Percentiles rank a stretch among this genome's conserved stretches.
These are phyloP conservation scores for Orthonychiurus folsomi DNA, from an alignment of 2,888 invertebrate genomes.

Conservation along the genomic window DNA sequence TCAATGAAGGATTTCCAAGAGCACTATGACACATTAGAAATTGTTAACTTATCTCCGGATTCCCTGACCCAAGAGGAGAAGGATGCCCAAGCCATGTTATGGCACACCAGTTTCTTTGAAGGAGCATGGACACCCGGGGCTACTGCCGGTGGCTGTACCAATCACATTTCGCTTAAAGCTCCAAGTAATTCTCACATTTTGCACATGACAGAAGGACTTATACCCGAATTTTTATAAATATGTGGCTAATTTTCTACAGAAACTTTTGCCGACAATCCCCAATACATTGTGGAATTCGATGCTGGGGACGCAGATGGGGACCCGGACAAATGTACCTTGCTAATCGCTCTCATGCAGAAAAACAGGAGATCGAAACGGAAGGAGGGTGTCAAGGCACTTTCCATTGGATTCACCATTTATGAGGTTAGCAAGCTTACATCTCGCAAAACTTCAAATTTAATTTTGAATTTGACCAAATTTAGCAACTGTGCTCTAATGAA, in stretches of 20 bases:
- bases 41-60: conserved; percentile 53
- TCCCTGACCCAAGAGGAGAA: conserved; percentile 49
- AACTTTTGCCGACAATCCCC: conserved; percentile 87
- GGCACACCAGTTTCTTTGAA: conserved; percentile 88
- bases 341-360: conserved; percentile 93
- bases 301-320: conserved; percentile 79
- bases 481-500: too few relatives aligned
- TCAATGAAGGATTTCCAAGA: conserved; percentile 48
- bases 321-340: conserved; percentile 83
- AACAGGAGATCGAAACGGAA: conserved; percentile 80
- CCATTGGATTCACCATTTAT: conserved; percentile 93
- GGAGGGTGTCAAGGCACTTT: conserved; percentile 82
- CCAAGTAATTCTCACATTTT: conserved; percentile 7
- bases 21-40: conserved; percentile 49
- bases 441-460: too few relatives aligned
- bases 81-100: conserved; percentile 48
- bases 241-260: conserved; percentile 50
- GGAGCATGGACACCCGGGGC: conserved; percentile 86
- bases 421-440: conserved; percentile 56
- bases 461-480: conserved; percentile 5
- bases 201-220: too few relatives aligned
- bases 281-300: conserved; percentile 71
- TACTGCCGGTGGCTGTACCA: conserved; percentile 94
- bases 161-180: conserved; percentile 53
- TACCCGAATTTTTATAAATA: neutral